A percentile compares a stretch with the other conserved stretches of the same genome.
Conservation (phyloP, 64 coral and sea anemone species). For the Trachythela sp. region DNA sequence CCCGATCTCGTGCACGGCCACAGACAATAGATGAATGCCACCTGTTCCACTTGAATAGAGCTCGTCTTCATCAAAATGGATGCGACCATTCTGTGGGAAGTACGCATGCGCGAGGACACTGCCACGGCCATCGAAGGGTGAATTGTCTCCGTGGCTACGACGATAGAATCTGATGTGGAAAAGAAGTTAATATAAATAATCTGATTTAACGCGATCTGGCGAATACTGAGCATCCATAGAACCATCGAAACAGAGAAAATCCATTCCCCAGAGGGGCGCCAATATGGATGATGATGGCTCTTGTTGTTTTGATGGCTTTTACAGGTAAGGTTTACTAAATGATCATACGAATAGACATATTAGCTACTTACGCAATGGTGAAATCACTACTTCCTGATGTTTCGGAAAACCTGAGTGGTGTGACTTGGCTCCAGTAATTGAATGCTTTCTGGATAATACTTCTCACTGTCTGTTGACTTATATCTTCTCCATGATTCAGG, state of each 20-base stretch:
- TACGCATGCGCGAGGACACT: slow-evolving; percentile 66
- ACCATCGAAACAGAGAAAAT: too few species aligned
- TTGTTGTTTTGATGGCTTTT: too few species aligned
- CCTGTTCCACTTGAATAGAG: slow-evolving; percentile 35
- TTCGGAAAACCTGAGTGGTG: background rate
- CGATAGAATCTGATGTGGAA: slow-evolving; percentile 46
- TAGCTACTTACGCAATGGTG: background rate
- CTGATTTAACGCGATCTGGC: too few species aligned
- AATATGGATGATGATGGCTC: too few species aligned
- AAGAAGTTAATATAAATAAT: too few species aligned
- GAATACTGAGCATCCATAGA: too few species aligned
- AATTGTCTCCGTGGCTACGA: slow-evolving; percentile 30
- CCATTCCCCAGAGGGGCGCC: too few species aligned
- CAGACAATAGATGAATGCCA: slow-evolving; percentile 63
- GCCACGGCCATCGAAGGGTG: slow-evolving; percentile 56
- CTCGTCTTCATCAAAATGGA: slow-evolving; percentile 78
- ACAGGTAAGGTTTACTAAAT: too few species aligned
- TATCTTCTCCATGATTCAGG: background rate
- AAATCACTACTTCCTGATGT: background rate
- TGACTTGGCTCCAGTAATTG: background rate
- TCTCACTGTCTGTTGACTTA: background rate
- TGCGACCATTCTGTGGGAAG: slow-evolving; percentile 62
- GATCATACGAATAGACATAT: too few species aligned
- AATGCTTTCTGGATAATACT: background rate
- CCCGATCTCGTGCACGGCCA: slow-evolving; percentile 53